These are phyloP conservation scores for Ladona fulva DNA, from an alignment of 1,140 invertebrate genomes.

Conservation along the genomic window DNA sequence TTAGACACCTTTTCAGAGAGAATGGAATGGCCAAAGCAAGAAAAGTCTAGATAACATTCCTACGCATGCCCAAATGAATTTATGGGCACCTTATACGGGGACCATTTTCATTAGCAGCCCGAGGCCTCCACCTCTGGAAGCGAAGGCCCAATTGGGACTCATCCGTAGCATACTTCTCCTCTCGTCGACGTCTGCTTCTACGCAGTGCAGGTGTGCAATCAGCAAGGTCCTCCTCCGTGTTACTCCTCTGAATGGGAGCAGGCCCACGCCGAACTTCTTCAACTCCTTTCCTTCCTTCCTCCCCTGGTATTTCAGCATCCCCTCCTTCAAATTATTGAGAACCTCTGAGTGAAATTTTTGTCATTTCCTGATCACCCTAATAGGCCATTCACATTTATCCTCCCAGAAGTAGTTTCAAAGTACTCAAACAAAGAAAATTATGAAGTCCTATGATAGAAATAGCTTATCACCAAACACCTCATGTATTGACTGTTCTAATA, in stretches of 20 bases:
- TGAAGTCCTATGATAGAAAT: too few relatives aligned
- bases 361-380: too few relatives aligned
- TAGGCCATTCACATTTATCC: too few relatives aligned
- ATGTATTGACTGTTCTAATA: too few relatives aligned
- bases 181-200: constrained; percentile 45
- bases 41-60: neutral
- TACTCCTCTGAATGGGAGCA: constrained; percentile 12
- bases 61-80: neutral
- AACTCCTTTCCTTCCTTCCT: neutral
- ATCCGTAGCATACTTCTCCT: constrained; percentile 66
- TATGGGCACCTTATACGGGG: neutral
- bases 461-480: too few relatives aligned
- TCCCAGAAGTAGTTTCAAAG: too few relatives aligned
- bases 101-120: constrained; percentile 21
- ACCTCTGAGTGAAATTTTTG: too few relatives aligned
- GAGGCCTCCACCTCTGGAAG: constrained; percentile 54
- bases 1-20: too few relatives aligned
- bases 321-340: neutral
- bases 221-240: constrained; percentile 25
- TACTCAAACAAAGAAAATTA: too few relatives aligned
- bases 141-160: constrained; percentile 59
- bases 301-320: neutral
- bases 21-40: neutral
- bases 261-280: neutral
- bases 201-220: constrained; percentile 51